These are phyloP conservation scores for Leptopterna dolabrata DNA, from an alignment of 2,888 invertebrate genomes.

Conservation along the genomic window DNA sequence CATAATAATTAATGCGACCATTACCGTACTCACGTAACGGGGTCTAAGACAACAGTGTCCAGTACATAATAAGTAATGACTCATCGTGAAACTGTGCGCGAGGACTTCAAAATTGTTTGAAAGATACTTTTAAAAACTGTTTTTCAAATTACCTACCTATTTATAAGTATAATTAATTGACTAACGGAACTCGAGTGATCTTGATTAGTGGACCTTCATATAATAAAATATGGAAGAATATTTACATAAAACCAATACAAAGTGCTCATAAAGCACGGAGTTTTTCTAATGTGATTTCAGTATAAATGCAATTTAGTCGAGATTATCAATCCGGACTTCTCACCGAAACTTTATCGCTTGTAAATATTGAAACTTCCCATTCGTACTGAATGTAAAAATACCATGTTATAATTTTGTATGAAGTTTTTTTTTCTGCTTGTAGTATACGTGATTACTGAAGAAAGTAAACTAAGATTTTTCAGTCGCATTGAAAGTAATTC, in stretches of 20 bases:
- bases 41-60: not conserved
- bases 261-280: constrained; percentile 20
- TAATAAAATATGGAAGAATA: constrained; percentile 1
- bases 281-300: constrained; percentile 28
- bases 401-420: not conserved
- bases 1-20: no score
- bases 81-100: not conserved
- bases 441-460: not conserved
- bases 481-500: no score
- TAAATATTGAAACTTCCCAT: constrained; percentile 36
- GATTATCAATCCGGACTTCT: constrained; percentile 16
- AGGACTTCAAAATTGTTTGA: not conserved
- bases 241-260: not conserved
- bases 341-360: constrained; percentile 11
- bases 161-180: not conserved
- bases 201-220: constrained; percentile 32
- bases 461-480: no score
- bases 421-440: not conserved
- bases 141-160: not conserved
- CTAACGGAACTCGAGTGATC: constrained; percentile 18
- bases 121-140: not conserved
- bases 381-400: not conserved
- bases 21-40: not conserved
- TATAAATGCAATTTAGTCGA: constrained; percentile 5
- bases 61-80: not conserved